Evolutionary conservation across 64 coral and sea anemone species (phyloP), one percentile per base, ranked within the genome.

Genomic region (Exaiptasia diaphana): DNA sequence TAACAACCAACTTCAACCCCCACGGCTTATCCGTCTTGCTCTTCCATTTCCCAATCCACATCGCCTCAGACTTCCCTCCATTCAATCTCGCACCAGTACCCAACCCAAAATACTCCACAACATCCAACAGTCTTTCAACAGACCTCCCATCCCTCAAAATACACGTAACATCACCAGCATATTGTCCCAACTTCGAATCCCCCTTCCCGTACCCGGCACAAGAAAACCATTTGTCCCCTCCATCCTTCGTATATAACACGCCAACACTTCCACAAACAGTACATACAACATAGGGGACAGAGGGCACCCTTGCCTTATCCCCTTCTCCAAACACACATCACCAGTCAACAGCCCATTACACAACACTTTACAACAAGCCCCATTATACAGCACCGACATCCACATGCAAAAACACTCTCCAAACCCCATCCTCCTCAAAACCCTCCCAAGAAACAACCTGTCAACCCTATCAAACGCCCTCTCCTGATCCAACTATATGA

Each of bases 1-100:
- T 80, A 0, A 3, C 15, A 1, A n/a, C n/a, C n/a, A n/a, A n/a
- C n/a, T n/a, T 72, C 76, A 63, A 75, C 54, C 9, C 28, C 80
- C 2, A 26, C 34, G n/a, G n/a, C n/a, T n/a, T n/a, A n/a, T n/a
- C n/a, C n/a, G n/a, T n/a, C n/a, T n/a, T n/a, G n/a, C n/a, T n/a
- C n/a, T n/a, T n/a, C n/a, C n/a, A n/a, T n/a, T n/a, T 37, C 0
- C 75, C 86, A 6, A 88, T 11, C 75, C 76, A 88, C 75, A 80
- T 48, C 0, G 75, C 52, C 29, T 88, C 60, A 39, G 75, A 78
- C 20, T 87, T 87, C 10, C n/a, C 26, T 2, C 33, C 1, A 44
- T 79, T 88, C n/a, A n/a, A n/a, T n/a, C n/a, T n/a, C n/a, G n/a
- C n/a, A n/a, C n/a, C n/a, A n/a, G n/a, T n/a, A n/a, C 17, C 85